These are phyloP conservation scores for Hesperophylax magnus DNA, from an alignment of 1,140 invertebrate genomes.

Conservation along the genomic window DNA sequence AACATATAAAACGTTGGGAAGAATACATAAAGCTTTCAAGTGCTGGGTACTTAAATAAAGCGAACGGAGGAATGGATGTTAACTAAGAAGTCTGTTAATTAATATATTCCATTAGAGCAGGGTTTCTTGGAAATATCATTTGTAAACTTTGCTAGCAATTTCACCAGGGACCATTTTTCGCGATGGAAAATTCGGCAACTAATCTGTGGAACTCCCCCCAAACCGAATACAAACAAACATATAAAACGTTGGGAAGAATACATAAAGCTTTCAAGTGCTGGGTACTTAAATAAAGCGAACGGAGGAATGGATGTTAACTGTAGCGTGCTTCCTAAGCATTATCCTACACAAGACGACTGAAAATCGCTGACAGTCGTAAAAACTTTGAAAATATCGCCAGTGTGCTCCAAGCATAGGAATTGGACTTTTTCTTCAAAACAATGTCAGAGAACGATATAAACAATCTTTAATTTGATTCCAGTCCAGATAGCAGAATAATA, in stretches of 20 bases:
- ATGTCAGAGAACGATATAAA: constrained; percentile 48
- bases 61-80: constrained; percentile 32
- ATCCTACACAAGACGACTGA: constrained; percentile 32
- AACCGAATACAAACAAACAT: constrained; percentile 22
- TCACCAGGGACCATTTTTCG: not conserved
- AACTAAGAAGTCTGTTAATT: too few species aligned
- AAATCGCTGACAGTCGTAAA: constrained; percentile 53
- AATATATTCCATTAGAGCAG: too few species aligned
- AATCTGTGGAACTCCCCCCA: not conserved
- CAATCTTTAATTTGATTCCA: constrained; percentile 55
- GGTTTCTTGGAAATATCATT: too few species aligned
- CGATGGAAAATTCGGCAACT: not conserved
- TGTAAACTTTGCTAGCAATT: too few species aligned
- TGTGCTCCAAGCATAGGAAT: constrained; percentile 24
- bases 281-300: constrained; percentile 31
- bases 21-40: constrained; percentile 36
- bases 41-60: constrained; percentile 32
- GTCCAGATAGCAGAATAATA: constrained; percentile 39
- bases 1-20: constrained; percentile 30
- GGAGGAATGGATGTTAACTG: constrained; percentile 31
- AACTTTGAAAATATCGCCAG: constrained; percentile 50
- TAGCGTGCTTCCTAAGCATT: constrained; percentile 40
- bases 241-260: constrained; percentile 28
- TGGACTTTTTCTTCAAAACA: constrained; percentile 53
- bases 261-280: constrained; percentile 35